phyloP scores from a whole-genome alignment of 2,888 invertebrate species.

The Drosophila acutilabella region DNA sequence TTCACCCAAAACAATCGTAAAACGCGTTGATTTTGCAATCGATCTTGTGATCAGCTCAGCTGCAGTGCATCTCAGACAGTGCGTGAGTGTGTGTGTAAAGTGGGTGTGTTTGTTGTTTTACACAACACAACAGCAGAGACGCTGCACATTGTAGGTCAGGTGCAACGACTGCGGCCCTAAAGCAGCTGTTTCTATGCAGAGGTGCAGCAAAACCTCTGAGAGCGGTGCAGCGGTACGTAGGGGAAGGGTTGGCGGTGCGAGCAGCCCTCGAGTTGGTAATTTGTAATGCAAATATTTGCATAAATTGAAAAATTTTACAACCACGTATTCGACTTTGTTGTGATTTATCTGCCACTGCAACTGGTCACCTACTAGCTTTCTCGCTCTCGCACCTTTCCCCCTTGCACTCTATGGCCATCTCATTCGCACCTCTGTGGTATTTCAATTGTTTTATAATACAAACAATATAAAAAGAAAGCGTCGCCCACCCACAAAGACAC shows the following conservation, averaged over 20 bases:
- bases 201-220: neutral
- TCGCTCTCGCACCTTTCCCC: neutral
- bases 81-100: slow-evolving; percentile 48
- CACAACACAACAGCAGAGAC: slow-evolving; percentile 43
- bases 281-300: slow-evolving; percentile 79
- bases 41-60: slow-evolving; percentile 34
- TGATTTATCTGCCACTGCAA: slow-evolving; percentile 57
- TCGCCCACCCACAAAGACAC: slow-evolving; percentile 24
- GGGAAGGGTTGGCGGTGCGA: neutral
- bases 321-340: slow-evolving; percentile 59
- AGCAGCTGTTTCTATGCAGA: slow-evolving; percentile 42
- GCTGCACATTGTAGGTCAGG: slow-evolving; percentile 71
- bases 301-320: slow-evolving; percentile 64
- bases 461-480: slow-evolving; percentile 18
- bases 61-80: slow-evolving; percentile 2
- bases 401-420: neutral
- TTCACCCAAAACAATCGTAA: slow-evolving; percentile 40
- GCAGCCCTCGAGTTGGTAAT: slow-evolving; percentile 63
- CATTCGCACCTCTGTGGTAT: slow-evolving; percentile 41
- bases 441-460: slow-evolving; percentile 62
- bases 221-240: too few relatives aligned
- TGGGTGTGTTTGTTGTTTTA: slow-evolving; percentile 73
- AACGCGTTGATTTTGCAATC: slow-evolving; percentile 46
- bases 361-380: slow-evolving; percentile 2
- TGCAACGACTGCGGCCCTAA: slow-evolving; percentile 59